Percentiles rank a stretch among this genome's conserved stretches.
phyloP scores from a whole-genome alignment of 2,888 invertebrate species.

The Conomelus anceps region DNA sequence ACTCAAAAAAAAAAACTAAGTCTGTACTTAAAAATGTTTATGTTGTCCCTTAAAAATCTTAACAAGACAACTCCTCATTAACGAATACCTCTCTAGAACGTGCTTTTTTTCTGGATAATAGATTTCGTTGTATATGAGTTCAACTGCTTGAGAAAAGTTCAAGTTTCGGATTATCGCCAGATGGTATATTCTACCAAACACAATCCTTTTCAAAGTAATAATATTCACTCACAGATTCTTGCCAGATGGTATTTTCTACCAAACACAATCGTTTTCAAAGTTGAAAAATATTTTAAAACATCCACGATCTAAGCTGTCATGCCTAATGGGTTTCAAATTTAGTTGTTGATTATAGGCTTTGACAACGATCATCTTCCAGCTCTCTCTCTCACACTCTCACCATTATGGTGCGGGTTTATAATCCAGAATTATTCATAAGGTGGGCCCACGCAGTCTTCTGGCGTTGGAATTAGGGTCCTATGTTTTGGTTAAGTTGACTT shows the following conservation, averaged over 20 bases:
- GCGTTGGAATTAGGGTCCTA: neutral
- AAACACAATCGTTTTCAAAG: neutral
- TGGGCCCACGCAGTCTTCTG: neutral
- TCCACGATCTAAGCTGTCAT: neutral
- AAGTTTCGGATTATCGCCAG: neutral
- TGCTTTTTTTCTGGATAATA: too few relatives aligned
- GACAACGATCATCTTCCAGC: neutral
- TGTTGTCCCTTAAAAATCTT: too few relatives aligned
- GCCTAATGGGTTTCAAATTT: neutral
- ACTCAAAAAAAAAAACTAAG: too few relatives aligned
- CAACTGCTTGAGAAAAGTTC: too few relatives aligned
- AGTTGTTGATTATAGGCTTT: neutral
- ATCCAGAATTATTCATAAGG: neutral
- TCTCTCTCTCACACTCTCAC: neutral
- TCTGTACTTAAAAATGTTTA: too few relatives aligned
- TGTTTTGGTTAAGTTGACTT: neutral
- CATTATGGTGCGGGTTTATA: neutral
- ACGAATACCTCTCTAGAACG: too few relatives aligned
- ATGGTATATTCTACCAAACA: neutral
- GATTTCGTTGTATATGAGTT: too few relatives aligned
- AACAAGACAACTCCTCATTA: too few relatives aligned
- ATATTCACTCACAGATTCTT: too few relatives aligned
- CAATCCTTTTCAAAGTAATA: neutral
- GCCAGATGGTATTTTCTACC: neutral
- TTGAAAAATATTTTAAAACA: too few relatives aligned